Evolutionary conservation across 2,113 vertebrate genomes (phyloP), one percentile per base, ranked within the genome.

Genomic region (Garra rufa): DNA sequence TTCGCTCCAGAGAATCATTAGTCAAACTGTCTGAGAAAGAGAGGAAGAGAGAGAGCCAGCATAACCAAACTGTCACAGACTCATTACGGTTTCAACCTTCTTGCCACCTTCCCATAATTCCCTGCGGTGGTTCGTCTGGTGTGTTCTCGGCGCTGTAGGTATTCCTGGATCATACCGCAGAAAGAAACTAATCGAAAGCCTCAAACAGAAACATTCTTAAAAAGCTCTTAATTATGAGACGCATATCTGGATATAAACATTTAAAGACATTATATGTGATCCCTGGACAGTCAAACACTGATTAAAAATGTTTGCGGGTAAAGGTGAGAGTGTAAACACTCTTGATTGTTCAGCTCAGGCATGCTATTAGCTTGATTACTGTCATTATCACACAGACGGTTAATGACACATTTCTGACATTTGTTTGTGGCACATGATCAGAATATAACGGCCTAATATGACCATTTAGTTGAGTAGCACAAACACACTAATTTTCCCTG

Each of bases 1-100:
- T 69, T 70, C 6, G 61, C 46, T 81, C 63, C 28, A 70, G 63
- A 81, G 63, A 28, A 70, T 70, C 63, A 81, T 81, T 81, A 81
- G 61, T 81, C 79, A 81, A 46, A 81, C 10, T 67, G 70, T 41
- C 19, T 73, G n/a, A 44, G 59, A 17, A 6, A 30, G 44, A 76
- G 19, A 63, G 65, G 63, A 44, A 85, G 46, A 44, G 43, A 44
- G 43, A 61, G 65, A 61, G 41, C 41, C 41, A 67, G 77, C 44
- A 30, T 34, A 41, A 21, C 11, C 9, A 80, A 26, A 52, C 74
- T 34, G 48, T 55, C 74, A 34, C 41, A 41, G 76, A 14, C 55
- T 44, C 4, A 34, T 70, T 41, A 69, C 34, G 2, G 19, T 70
- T 70, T 70, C 67, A 70, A 61, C 76, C 38, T 78, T 41, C 11